Conservation (phyloP, 30 jellyfish, hydroid and myxozoan genomes). For the Chrysaora quinquecirrha region DNA sequence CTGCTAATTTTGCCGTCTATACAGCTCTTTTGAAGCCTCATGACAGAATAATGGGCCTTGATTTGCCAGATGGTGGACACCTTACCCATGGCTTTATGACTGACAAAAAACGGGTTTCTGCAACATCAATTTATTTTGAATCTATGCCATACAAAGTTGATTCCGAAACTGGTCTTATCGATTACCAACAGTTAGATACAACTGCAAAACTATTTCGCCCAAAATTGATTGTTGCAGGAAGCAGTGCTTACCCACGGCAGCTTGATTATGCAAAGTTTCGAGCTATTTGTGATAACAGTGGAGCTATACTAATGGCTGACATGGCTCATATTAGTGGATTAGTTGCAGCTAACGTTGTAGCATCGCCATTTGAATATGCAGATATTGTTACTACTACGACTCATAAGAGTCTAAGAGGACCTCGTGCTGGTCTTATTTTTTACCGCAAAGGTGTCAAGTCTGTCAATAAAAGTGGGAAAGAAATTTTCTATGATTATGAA, state of each 20-base stretch:
- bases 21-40: conserved; percentile 85
- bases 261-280: conserved; percentile 76
- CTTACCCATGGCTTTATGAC: conserved; percentile 85
- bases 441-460: conserved; percentile 74
- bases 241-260: conserved; percentile 76
- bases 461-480: conserved; percentile 50
- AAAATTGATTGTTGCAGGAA: conserved; percentile 73
- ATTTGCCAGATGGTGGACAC: conserved; percentile 90
- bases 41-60: conserved; percentile 88
- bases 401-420: conserved; percentile 78
- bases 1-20: conserved; percentile 84
- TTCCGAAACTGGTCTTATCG: conserved; percentile 80
- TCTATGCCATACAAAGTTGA: conserved; percentile 81
- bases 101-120: conserved; percentile 70
- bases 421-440: conserved; percentile 80
- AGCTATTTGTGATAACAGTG: conserved; percentile 53
- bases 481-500: conserved; percentile 61
- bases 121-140: conserved; percentile 80
- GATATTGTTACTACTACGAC: conserved; percentile 83
- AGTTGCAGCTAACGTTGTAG: conserved; percentile 73
- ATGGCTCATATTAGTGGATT: conserved; percentile 3
- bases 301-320: conserved; percentile 75
- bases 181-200: conserved; percentile 62
- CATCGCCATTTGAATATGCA: conserved; percentile 63
- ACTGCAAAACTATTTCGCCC: conserved; percentile 79